phyloP scores from a whole-genome alignment of 2,113 vertebrate species.

The Pomatostomus ruficeps region DNA sequence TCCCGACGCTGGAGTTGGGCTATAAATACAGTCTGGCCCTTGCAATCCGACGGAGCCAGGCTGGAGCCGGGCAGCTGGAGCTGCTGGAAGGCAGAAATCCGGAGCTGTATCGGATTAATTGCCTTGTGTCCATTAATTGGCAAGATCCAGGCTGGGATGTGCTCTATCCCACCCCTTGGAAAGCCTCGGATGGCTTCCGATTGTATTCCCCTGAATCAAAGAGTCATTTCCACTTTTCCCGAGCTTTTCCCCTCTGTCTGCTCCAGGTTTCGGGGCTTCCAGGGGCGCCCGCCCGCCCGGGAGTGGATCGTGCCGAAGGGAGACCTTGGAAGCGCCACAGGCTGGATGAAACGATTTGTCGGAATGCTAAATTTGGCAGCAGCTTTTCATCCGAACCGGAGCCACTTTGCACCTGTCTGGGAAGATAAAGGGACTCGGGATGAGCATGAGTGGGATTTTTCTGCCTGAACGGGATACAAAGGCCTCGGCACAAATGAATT shows the following conservation, averaged over 20 bases:
- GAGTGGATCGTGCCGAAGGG: neutral
- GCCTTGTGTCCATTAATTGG: neutral
- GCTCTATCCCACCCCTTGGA: neutral
- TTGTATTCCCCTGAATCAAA: neutral
- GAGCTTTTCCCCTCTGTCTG: neutral
- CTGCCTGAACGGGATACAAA: neutral
- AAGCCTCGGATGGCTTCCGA: fast-evolving
- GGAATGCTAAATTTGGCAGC: neutral
- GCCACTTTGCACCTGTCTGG: constrained; percentile 29
- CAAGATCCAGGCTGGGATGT: neutral
- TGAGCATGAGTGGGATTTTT: neutral
- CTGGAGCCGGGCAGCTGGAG: neutral
- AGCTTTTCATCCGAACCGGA: neutral
- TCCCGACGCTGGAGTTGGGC: neutral
- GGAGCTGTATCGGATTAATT: neutral
- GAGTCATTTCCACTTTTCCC: neutral
- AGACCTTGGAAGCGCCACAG: neutral
- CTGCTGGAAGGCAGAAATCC: neutral
- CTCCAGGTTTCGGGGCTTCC: neutral
- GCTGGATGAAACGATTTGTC: neutral
- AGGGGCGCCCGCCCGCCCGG: neutral
- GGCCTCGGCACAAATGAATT: neutral
- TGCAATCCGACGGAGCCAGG: fast-evolving
- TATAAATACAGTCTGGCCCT: fast-evolving
- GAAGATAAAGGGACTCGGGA: neutral